phyloP scores from a whole-genome alignment of 2,797 vertebrate species.

The Hoplostethus atlanticus region DNA sequence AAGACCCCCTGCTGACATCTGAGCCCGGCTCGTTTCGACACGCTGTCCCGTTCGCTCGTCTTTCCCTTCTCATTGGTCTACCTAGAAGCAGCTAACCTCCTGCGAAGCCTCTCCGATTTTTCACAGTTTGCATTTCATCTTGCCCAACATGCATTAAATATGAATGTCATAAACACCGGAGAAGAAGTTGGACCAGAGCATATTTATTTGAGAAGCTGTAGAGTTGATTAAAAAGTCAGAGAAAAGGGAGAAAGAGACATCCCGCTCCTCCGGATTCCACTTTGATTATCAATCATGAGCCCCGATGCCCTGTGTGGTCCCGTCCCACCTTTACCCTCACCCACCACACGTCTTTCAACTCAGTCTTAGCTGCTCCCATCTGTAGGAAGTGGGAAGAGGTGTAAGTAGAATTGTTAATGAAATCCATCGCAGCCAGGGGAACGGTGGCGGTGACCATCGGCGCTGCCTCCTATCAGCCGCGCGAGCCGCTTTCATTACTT shows the following conservation, averaged over 20 bases:
- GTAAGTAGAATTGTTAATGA: no score
- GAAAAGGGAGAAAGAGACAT: background rate
- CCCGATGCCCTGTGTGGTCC: slow-evolving; percentile 21
- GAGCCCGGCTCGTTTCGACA: slow-evolving; percentile 40
- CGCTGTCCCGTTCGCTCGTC: slow-evolving; percentile 38
- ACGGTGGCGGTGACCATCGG: background rate
- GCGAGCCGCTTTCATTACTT: background rate
- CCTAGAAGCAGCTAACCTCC: slow-evolving; percentile 19
- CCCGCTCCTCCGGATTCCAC: slow-evolving; percentile 30
- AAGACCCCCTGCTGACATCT: slow-evolving; percentile 49
- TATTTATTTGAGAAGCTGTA: background rate
- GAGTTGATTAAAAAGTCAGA: slow-evolving; percentile 12
- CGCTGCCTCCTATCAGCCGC: slow-evolving; percentile 1
- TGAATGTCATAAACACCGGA: slow-evolving; percentile 54
- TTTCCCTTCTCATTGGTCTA: slow-evolving; percentile 11
- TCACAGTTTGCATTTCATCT: slow-evolving; percentile 12
- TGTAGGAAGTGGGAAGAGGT: background rate
- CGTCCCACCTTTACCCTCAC: background rate
- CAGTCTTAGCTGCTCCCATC: background rate
- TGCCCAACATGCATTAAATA: slow-evolving; percentile 30
- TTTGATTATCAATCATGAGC: slow-evolving; percentile 61
- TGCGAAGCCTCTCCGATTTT: slow-evolving; percentile 14
- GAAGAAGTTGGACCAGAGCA: slow-evolving; percentile 12
- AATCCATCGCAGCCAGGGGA: no score
- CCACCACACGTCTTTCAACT: no score